Percentiles rank a stretch among this genome's conserved stretches.
phyloP scores from a whole-genome alignment of 2,888 invertebrate species.

The Coremacera marginata region DNA sequence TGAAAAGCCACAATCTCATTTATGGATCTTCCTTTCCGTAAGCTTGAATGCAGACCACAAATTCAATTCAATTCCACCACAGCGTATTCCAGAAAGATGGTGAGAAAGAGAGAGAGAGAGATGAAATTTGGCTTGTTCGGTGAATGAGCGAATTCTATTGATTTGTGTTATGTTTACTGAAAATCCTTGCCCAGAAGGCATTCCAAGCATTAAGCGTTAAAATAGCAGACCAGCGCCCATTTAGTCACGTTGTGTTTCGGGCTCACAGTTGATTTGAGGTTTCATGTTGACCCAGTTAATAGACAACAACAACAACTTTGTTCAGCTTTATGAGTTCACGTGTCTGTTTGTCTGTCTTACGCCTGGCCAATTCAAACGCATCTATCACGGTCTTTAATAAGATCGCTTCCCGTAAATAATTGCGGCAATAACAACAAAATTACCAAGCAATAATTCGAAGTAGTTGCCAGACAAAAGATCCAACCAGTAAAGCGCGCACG shows the following conservation, averaged over 20 bases:
- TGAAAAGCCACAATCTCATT: constrained; percentile 33
- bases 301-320: constrained; percentile 3
- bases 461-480: constrained; percentile 22
- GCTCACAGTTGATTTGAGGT: neutral
- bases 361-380: constrained; percentile 15
- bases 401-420: constrained; percentile 36
- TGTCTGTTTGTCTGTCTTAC: neutral
- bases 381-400: constrained; percentile 33
- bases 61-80: constrained; percentile 5
- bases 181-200: constrained; percentile 25
- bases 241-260: constrained; percentile 18
- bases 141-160: neutral
- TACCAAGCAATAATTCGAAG: constrained; percentile 25
- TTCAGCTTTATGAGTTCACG: neutral
- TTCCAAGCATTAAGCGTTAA: constrained; percentile 11
- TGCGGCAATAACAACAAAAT: constrained; percentile 31
- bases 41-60: neutral
- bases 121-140: neutral
- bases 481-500: neutral
- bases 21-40: constrained; percentile 28
- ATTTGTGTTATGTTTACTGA: neutral
- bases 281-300: constrained; percentile 32
- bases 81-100: neutral
- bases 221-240: constrained; percentile 32
- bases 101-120: no score